Conservation (phyloP, 53 echinoderm and acorn worm species). For the Paracentrotus lividus region DNA sequence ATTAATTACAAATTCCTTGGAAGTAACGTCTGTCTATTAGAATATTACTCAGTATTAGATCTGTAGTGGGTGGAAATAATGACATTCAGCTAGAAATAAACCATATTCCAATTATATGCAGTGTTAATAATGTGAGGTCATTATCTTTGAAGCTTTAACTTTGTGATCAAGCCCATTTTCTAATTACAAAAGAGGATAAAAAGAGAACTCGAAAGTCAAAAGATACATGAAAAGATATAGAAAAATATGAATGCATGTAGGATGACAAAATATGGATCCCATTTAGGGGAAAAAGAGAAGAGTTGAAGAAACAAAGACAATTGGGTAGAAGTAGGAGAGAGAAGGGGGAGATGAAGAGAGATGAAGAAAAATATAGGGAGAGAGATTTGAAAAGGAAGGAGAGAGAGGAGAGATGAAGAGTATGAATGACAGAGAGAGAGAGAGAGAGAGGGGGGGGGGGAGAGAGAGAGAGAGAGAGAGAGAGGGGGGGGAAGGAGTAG, state of each 20-base stretch:
- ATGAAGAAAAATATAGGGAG: not conserved
- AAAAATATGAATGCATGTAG: not conserved
- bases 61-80: not conserved
- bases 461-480: not conserved
- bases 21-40: not conserved
- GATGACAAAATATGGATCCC: not conserved
- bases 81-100: not conserved
- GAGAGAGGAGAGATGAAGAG: not conserved
- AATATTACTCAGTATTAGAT: not conserved
- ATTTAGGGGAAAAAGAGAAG: not conserved
- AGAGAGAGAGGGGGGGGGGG: not conserved
- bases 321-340: not conserved
- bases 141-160: too few relatives aligned
- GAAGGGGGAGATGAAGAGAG: not conserved
- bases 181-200: too few relatives aligned
- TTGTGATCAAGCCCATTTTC: too few relatives aligned
- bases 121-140: not conserved
- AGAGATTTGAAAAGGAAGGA: not conserved
- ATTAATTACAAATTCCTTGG: constrained; percentile 8
- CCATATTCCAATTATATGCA: not conserved
- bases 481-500: not conserved
- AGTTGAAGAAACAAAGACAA: too few relatives aligned
- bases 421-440: not conserved
- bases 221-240: not conserved
- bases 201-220: too few relatives aligned